Conservation (phyloP, 1,140 invertebrate genomes). For the Halesus radiatus region DNA sequence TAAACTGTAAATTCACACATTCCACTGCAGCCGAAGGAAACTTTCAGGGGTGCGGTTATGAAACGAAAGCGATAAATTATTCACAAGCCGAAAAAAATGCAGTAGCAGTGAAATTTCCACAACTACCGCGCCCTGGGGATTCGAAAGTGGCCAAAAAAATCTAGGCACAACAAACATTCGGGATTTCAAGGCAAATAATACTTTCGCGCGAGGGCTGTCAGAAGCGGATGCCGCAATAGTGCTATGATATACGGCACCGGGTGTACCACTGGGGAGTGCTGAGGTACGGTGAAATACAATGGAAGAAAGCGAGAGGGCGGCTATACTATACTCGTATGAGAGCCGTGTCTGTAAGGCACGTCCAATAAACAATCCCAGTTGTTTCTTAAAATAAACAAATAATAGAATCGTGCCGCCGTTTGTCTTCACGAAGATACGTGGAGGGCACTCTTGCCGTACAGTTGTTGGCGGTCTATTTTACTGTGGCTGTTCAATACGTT, state of each 20-base stretch:
- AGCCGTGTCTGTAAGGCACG: conserved; percentile 45
- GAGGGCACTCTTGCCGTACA: conserved; percentile 11
- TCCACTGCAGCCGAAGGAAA: background rate
- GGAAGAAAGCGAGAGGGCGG: conserved; percentile 10
- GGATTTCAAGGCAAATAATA: conserved; percentile 45
- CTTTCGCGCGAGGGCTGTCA: conserved; percentile 45
- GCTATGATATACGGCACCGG: conserved; percentile 43
- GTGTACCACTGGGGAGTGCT: conserved; percentile 4
- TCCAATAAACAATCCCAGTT: conserved; percentile 54
- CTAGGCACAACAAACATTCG: conserved; percentile 26
- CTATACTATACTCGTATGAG: background rate
- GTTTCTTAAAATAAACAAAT: conserved; percentile 56
- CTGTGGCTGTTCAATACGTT: conserved; percentile 4
- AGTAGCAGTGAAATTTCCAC: conserved; percentile 26
- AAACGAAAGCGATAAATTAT: conserved; percentile 33
- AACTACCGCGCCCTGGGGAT: background rate
- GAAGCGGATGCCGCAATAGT: conserved; percentile 42
- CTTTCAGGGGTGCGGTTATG: background rate
- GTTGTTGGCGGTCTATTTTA: conserved; percentile 26
- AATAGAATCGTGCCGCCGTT: conserved; percentile 45
- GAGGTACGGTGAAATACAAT: background rate
- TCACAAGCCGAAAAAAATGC: background rate
- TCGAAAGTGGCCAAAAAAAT: conserved; percentile 35
- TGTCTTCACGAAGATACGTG: conserved; percentile 23
- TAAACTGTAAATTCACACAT: background rate